Conservation (phyloP, 2,888 invertebrate species). For the Lumbricus terrestris region DNA sequence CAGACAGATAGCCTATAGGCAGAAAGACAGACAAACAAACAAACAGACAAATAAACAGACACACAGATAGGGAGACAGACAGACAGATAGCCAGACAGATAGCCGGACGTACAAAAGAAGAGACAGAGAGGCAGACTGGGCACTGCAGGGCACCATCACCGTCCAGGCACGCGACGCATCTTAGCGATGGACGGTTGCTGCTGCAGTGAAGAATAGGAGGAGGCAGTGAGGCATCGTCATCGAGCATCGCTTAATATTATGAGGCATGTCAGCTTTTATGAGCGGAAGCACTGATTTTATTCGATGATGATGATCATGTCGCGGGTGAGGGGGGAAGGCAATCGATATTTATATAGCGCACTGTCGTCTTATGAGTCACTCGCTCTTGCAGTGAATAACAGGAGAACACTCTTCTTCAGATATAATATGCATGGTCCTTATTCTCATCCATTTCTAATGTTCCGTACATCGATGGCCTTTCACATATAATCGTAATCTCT, state of each 20-base stretch:
- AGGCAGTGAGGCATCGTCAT: not conserved
- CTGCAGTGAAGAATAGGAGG: too few species aligned
- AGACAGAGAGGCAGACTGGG: not conserved
- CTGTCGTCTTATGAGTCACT: not conserved
- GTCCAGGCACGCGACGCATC: slow-evolving; percentile 3
- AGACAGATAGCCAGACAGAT: too few species aligned
- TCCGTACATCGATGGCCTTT: too few species aligned
- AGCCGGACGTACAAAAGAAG: not conserved
- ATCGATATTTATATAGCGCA: not conserved
- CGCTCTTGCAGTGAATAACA: not conserved
- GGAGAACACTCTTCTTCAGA: not conserved
- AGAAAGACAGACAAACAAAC: too few species aligned
- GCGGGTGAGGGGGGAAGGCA: not conserved
- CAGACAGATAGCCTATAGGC: not conserved
- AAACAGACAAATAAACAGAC: too few species aligned
- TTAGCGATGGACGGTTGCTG: not conserved
- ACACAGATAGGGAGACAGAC: too few species aligned
- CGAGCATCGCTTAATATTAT: not conserved
- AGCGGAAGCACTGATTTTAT: not conserved
- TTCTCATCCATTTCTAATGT: too few species aligned
- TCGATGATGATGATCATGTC: not conserved
- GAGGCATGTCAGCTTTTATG: not conserved
- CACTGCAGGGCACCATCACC: not conserved
- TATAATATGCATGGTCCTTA: too few species aligned
- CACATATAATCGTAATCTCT: too few species aligned